Evolutionary conservation across 2,113 vertebrate species (phyloP).

Genomic region (Labrus mixtus): DNA sequence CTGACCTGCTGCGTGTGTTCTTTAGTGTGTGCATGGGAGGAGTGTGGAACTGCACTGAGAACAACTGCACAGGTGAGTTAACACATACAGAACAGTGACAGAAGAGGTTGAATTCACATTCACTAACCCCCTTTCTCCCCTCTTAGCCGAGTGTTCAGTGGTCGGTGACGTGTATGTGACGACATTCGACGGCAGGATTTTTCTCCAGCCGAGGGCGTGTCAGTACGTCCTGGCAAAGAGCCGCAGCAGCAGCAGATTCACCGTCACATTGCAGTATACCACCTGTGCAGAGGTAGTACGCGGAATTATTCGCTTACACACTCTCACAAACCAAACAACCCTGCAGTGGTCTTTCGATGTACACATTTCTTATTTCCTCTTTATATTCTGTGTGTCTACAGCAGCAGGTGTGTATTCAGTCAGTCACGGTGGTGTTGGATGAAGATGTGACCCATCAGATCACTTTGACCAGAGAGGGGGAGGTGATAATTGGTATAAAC

Average conservation of each 20-base stretch:
- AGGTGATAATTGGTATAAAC: constrained; percentile 88
- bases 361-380: neutral
- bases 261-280: constrained; percentile 91
- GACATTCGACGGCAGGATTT: constrained; percentile 96
- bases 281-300: constrained; percentile 90
- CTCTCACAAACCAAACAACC: neutral
- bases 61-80: constrained; percentile 93
- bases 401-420: constrained; percentile 93
- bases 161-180: constrained; percentile 93
- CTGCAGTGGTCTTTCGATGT: neutral
- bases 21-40: constrained; percentile 92
- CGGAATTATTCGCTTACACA: neutral
- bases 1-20: constrained; percentile 29
- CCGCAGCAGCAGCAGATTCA: constrained; percentile 90
- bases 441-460: constrained; percentile 93
- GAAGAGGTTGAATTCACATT: neutral
- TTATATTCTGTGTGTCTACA: constrained; percentile 54
- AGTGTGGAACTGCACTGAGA: constrained; percentile 97
- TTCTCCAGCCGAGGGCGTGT: constrained; percentile 93
- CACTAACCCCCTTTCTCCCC: neutral
- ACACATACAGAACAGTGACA: neutral
- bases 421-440: constrained; percentile 93
- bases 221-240: constrained; percentile 96
- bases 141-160: constrained; percentile 92
- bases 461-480: constrained; percentile 91